Evolutionary conservation across 2,113 vertebrate species (phyloP).

Genomic region (Lepidothrix coronata): DNA sequence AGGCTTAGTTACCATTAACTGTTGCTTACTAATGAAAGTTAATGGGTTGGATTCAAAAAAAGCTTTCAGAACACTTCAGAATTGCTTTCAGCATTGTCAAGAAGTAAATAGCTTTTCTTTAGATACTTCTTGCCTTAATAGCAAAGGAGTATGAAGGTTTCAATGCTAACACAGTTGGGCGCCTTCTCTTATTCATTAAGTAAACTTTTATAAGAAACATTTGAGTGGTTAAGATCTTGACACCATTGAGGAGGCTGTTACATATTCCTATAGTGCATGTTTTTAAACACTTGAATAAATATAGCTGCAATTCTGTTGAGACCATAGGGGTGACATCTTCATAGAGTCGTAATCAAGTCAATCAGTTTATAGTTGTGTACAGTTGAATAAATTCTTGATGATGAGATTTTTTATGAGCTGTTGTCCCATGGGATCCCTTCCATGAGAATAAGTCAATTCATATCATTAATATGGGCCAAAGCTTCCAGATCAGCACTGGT

Average conservation of each 20-base stretch:
- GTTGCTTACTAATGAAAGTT: background rate
- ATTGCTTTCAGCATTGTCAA: background rate
- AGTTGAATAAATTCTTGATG: background rate
- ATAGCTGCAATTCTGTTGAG: background rate
- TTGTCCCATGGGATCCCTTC: background rate
- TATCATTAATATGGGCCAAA: background rate
- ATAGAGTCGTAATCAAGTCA: background rate
- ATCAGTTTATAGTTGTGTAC: background rate
- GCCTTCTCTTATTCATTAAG: background rate
- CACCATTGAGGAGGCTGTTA: background rate
- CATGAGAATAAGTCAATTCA: background rate
- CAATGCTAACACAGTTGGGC: background rate
- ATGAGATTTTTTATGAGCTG: background rate
- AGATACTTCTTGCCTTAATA: background rate
- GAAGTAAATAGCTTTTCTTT: background rate
- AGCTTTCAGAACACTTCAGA: background rate
- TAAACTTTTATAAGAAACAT: background rate
- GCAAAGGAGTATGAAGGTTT: background rate
- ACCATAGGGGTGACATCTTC: fast-evolving
- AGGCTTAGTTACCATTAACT: background rate
- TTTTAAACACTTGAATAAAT: background rate
- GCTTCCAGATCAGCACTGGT: background rate
- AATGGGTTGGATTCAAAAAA: background rate
- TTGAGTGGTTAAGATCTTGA: background rate
- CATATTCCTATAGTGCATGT: background rate